Conservation (phyloP, 1,140 invertebrate species). For the Leptinotarsa defecta region DNA sequence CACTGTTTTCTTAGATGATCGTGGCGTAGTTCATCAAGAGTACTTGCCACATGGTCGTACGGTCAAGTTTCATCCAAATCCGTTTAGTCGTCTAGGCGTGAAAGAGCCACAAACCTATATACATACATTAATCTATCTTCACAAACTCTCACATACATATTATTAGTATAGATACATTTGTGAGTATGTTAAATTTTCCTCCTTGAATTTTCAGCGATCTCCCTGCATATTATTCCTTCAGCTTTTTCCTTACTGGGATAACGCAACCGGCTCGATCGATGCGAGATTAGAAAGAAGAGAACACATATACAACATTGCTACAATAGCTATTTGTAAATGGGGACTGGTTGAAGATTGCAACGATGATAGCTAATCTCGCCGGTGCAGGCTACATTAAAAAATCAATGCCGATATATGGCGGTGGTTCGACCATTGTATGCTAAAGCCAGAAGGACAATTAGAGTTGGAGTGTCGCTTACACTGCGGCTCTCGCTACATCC, state of each 20-base stretch:
- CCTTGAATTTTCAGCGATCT: background rate
- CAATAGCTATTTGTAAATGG: conserved; percentile 49
- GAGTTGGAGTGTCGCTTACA: conserved; percentile 36
- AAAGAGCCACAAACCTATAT: too few relatives aligned
- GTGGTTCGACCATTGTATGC: conserved; percentile 46
- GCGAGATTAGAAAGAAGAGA: conserved; percentile 20
- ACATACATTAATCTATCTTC: too few relatives aligned
- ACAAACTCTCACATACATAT: too few relatives aligned
- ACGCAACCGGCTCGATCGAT: conserved; percentile 7
- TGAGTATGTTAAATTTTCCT: too few relatives aligned
- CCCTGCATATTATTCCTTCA: background rate
- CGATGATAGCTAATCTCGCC: conserved; percentile 46
- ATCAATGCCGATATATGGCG: conserved; percentile 47
- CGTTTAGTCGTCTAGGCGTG: too few relatives aligned
- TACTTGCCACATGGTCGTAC: too few relatives aligned
- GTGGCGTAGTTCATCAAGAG: too few relatives aligned
- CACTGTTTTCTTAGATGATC: too few relatives aligned
- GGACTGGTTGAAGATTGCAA: conserved; percentile 43
- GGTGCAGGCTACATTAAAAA: conserved; percentile 48
- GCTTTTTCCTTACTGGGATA: conserved; percentile 9
- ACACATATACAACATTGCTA: conserved; percentile 28
- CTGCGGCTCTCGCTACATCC: conserved; percentile 29
- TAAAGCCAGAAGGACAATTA: conserved; percentile 47
- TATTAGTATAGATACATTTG: too few relatives aligned
- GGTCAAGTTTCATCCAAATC: too few relatives aligned